phyloP scores from a whole-genome alignment of 2,888 invertebrate species.

The Zhuqinia jingwanae region DNA sequence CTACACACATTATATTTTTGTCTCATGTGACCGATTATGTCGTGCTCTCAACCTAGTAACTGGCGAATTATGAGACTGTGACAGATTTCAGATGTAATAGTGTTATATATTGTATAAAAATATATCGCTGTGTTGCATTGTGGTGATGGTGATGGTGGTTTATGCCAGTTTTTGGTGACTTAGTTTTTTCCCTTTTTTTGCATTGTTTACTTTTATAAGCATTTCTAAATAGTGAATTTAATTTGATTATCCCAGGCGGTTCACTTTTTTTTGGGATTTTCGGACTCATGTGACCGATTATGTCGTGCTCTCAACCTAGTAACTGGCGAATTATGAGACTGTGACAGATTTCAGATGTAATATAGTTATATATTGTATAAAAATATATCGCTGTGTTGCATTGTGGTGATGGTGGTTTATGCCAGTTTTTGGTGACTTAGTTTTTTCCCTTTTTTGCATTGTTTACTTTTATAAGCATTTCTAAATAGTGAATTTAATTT shows the following conservation, averaged over 20 bases:
- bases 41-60: slow-evolving; percentile 69
- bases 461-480: slow-evolving; percentile 38
- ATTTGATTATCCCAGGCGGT: not conserved
- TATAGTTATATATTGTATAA: slow-evolving; percentile 43
- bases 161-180: too few relatives aligned
- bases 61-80: slow-evolving; percentile 71
- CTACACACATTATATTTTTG: slow-evolving; percentile 29
- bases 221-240: slow-evolving; percentile 25
- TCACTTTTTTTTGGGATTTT: slow-evolving; percentile 41
- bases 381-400: too few relatives aligned
- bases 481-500: slow-evolving; percentile 24
- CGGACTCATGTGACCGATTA: slow-evolving; percentile 64
- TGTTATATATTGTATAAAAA: slow-evolving; percentile 52
- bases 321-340: slow-evolving; percentile 70
- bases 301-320: slow-evolving; percentile 67
- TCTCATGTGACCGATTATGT: slow-evolving; percentile 65
- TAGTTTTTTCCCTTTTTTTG: slow-evolving; percentile 15
- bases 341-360: slow-evolving; percentile 67
- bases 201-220: slow-evolving; percentile 43
- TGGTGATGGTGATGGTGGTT: slow-evolving; percentile 32
- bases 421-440: too few relatives aligned
- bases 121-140: too few relatives aligned
- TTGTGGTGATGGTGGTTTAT: slow-evolving; percentile 37
- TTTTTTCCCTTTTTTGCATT: slow-evolving; percentile 27
- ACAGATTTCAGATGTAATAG: slow-evolving; percentile 62